Conservation (phyloP, 2,797 vertebrate genomes). For the Coregonus ussuriensis region DNA sequence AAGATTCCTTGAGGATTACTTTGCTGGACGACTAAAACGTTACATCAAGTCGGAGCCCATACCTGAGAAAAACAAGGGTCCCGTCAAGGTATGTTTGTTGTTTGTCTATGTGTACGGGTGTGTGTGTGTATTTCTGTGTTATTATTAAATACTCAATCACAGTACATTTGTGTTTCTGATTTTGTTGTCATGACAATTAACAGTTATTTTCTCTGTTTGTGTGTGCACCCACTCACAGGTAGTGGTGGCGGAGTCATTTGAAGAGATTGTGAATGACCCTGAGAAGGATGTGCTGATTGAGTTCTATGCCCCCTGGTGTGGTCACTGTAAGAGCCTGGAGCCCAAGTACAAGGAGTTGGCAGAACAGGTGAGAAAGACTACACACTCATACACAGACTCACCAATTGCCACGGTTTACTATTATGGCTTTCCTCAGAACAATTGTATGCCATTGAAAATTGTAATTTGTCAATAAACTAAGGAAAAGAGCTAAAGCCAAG, state of each 20-base stretch:
- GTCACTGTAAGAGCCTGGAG: constrained; percentile 76
- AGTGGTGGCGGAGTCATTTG: constrained; percentile 76
- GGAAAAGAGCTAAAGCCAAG: too few species aligned
- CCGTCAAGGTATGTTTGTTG: constrained; percentile 69
- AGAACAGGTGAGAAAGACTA: constrained; percentile 54
- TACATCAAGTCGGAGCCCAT: constrained; percentile 75
- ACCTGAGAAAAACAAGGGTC: constrained; percentile 70
- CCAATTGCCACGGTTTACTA: neutral
- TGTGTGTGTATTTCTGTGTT: constrained; percentile 11
- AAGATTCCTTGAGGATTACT: constrained; percentile 75
- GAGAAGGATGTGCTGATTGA: constrained; percentile 74
- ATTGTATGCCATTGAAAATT: neutral
- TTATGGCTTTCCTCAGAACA: neutral
- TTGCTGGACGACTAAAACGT: constrained; percentile 72
- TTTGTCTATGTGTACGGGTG: constrained; percentile 9
- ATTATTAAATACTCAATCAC: neutral
- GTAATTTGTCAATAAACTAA: too few species aligned
- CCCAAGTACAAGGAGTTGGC: constrained; percentile 72
- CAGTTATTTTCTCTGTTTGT: neutral
- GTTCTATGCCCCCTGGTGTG: constrained; percentile 76
- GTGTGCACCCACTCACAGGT: constrained; percentile 50
- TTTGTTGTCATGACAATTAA: neutral
- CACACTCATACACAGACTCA: neutral
- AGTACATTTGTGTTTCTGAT: neutral
- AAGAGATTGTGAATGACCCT: constrained; percentile 67